Evolutionary conservation across 2,888 invertebrate genomes (phyloP).

Genomic region (Limnephilus marmoratus): DNA sequence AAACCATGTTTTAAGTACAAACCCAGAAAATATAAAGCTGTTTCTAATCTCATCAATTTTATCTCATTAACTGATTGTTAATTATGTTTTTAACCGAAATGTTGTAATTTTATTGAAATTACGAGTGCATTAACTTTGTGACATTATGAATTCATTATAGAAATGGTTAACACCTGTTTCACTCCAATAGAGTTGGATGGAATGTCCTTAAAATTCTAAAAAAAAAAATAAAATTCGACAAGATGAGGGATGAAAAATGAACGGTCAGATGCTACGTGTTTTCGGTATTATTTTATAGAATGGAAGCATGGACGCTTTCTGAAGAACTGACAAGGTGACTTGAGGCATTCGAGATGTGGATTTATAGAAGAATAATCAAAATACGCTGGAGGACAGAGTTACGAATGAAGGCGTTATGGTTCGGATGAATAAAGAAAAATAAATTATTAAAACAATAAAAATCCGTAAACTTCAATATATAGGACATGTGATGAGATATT

Average conservation of each 20-base stretch:
- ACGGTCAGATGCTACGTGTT: no score
- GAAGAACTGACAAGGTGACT: no score
- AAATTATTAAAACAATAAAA: no score
- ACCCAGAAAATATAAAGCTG: neutral
- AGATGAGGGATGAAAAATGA: neutral
- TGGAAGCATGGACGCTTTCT: no score
- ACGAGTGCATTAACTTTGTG: neutral
- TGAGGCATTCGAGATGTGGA: no score
- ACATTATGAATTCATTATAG: neutral
- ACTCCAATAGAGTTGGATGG: neutral
- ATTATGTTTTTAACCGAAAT: neutral
- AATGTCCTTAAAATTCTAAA: neutral
- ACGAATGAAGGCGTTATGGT: no score
- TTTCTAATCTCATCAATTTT: neutral
- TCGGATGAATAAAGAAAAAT: no score
- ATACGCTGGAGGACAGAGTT: no score
- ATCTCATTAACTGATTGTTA: neutral
- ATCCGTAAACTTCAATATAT: no score
- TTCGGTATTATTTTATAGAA: no score
- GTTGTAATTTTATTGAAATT: neutral
- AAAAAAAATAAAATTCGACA: neutral
- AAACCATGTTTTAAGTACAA: neutral
- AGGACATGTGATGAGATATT: no score
- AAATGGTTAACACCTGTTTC: neutral
- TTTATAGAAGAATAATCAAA: no score